These are phyloP conservation scores for Zygogramma bicolorata DNA, from an alignment of 2,888 invertebrate species.

Conservation along the genomic window DNA sequence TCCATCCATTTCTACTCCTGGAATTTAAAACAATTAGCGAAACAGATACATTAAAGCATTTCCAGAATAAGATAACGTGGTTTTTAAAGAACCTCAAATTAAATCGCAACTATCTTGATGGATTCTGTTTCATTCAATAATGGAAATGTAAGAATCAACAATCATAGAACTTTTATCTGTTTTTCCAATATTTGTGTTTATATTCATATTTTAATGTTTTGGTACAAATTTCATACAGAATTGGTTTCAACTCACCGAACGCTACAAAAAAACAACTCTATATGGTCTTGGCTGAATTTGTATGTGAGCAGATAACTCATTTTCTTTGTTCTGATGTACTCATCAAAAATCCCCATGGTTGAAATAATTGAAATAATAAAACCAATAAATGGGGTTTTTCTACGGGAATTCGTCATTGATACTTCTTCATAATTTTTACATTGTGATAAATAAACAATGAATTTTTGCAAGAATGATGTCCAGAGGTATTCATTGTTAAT, in stretches of 20 bases:
- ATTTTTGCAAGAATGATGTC: conserved; percentile 1
- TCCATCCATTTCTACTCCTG: conserved; percentile 15
- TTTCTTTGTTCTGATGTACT: conserved; percentile 7
- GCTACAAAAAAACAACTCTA: conserved; percentile 47
- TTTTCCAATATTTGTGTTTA: neutral
- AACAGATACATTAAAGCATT: neutral
- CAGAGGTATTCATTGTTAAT: conserved; percentile 24
- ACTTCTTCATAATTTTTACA: neutral
- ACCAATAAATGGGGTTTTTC: conserved; percentile 25
- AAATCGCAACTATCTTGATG: neutral
- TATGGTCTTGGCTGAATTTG: conserved; percentile 47
- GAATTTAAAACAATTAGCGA: neutral
- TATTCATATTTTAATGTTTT: neutral
- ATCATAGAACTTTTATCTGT: neutral
- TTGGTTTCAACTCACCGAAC: conserved; percentile 1
- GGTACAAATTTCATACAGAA: neutral
- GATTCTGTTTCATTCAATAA: neutral
- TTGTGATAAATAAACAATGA: neutral
- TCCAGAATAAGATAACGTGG: neutral
- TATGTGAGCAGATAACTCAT: conserved; percentile 42
- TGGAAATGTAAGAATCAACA: neutral
- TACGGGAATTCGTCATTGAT: neutral
- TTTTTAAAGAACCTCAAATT: neutral
- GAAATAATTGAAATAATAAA: conserved; percentile 15
- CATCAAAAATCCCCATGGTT: conserved; percentile 22